Evolutionary conservation across 2,113 vertebrate species (phyloP).

Genomic region (Misgurnus anguillicaudatus): DNA sequence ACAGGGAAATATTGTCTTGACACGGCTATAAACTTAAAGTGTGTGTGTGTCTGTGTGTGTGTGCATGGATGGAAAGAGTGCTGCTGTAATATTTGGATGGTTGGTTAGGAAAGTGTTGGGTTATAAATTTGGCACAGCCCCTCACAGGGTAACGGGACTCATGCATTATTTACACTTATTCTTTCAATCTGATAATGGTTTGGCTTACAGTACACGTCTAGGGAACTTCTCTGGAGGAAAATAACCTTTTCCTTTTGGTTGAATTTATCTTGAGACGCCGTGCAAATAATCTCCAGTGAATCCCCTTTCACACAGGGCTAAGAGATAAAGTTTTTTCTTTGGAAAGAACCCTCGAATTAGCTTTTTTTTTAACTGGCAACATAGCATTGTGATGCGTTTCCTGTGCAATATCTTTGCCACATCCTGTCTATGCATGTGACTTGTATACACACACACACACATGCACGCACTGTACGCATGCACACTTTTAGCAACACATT

Average conservation of each 20-base stretch:
- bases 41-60: not conserved
- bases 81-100: not conserved
- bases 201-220: not conserved
- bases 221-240: not conserved
- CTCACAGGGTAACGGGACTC: not conserved
- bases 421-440: conserved; percentile 58
- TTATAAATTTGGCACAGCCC: not conserved
- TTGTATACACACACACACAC: conserved; percentile 33
- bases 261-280: conserved; percentile 5
- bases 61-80: conserved; percentile 10
- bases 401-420: conserved; percentile 58
- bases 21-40: conserved; percentile 9
- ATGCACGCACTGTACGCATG: not conserved
- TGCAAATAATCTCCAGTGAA: conserved; percentile 2
- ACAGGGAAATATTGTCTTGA: conserved; percentile 24
- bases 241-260: not conserved
- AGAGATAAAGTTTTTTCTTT: conserved; percentile 4
- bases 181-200: conserved; percentile 3
- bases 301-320: conserved; percentile 13
- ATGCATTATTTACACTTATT: not conserved
- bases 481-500: not conserved
- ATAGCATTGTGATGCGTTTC: conserved; percentile 58
- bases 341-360: conserved; percentile 19
- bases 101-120: not conserved
- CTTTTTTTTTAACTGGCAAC: conserved; percentile 12